Evolutionary conservation across 2,888 invertebrate genomes (phyloP).

Genomic region (Onthophagus sagittarius): DNA sequence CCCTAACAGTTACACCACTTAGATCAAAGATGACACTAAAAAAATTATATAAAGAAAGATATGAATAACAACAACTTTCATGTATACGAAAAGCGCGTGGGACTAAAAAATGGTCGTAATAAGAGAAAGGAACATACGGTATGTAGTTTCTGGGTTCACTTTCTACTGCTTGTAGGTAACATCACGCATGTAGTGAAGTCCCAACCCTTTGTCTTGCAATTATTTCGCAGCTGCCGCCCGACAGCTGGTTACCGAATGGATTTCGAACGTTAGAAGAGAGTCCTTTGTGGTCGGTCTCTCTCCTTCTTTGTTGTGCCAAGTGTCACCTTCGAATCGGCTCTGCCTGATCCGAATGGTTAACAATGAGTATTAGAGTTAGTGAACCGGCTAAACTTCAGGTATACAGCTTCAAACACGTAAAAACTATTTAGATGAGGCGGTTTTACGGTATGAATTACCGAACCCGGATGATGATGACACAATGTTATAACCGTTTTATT

Average conservation of each 20-base stretch:
- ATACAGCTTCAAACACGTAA: background rate
- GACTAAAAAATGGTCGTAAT: background rate
- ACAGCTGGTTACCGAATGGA: constrained; percentile 19
- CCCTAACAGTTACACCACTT: constrained; percentile 7
- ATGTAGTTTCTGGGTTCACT: background rate
- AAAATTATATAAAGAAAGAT: background rate
- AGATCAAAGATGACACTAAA: constrained; percentile 29
- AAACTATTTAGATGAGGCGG: background rate
- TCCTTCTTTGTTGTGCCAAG: constrained; percentile 6
- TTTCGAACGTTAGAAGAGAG: constrained; percentile 9
- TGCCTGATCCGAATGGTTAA: background rate
- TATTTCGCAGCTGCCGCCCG: constrained; percentile 19
- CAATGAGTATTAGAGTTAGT: constrained; percentile 2
- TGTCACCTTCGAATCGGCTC: background rate
- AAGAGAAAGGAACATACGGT: background rate
- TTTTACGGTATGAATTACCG: background rate
- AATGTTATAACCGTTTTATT: background rate
- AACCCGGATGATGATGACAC: background rate
- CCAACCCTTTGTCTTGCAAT: constrained; percentile 20
- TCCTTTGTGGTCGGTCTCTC: constrained; percentile 3
- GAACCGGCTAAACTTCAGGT: constrained; percentile 1
- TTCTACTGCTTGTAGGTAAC: constrained; percentile 2
- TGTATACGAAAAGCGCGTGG: background rate
- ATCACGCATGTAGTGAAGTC: constrained; percentile 12
- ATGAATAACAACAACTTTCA: background rate